Evolutionary conservation across 2,888 invertebrate species (phyloP).

Genomic region (Ischnus inquisitorius): DNA sequence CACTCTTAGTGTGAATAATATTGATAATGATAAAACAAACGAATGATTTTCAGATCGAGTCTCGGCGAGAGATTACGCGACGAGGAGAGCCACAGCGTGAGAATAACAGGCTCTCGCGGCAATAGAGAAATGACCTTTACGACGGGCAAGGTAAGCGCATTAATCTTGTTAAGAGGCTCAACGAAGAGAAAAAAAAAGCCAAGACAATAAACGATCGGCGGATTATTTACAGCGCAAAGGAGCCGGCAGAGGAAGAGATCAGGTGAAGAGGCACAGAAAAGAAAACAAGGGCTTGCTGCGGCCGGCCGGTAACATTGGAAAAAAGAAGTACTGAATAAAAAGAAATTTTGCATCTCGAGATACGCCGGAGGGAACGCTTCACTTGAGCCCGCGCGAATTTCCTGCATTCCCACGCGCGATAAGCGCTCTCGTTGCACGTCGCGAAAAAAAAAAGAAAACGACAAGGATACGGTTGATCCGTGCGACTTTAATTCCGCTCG

Average conservation of each 20-base stretch:
- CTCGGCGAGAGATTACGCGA: slow-evolving; percentile 91
- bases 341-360: slow-evolving; percentile 55
- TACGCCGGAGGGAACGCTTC: not conserved
- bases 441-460: slow-evolving; percentile 13
- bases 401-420: slow-evolving; percentile 32
- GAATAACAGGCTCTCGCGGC: slow-evolving; percentile 88
- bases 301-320: slow-evolving; percentile 85
- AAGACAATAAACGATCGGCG: slow-evolving; percentile 35
- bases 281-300: slow-evolving; percentile 90
- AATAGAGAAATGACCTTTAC: slow-evolving; percentile 94
- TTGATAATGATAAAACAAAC: not conserved
- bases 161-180: not conserved
- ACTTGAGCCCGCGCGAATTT: slow-evolving; percentile 33
- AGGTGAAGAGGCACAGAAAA: slow-evolving; percentile 88
- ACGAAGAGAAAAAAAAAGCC: slow-evolving; percentile 14
- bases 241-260: slow-evolving; percentile 86
- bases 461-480: slow-evolving; percentile 52
- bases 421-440: slow-evolving; percentile 1
- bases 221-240: slow-evolving; percentile 71
- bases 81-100: slow-evolving; percentile 87
- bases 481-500: slow-evolving; percentile 51
- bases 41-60: slow-evolving; percentile 87
- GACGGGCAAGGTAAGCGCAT: slow-evolving; percentile 86
- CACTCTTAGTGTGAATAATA: not conserved
- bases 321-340: slow-evolving; percentile 81